Base-by-base conservation (phyloP, 2,113 vertebrate genomes). In the Crocuta crocuta region DNA sequence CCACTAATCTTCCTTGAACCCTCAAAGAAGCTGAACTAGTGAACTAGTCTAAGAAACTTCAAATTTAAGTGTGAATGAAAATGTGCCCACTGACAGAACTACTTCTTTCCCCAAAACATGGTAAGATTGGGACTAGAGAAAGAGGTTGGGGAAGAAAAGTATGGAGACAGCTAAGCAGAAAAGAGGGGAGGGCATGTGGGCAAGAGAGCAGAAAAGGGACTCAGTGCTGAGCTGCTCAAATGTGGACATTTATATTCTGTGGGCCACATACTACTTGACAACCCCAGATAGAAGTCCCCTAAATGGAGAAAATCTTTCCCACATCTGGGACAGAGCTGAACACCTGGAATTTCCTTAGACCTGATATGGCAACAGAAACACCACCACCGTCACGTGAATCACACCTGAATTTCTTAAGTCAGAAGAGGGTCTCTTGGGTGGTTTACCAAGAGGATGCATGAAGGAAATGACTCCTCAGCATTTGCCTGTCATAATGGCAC, bases 21-120 rank as follows among this genome's bases (percentile, higher is more conserved):
- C 33, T 90, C n/a, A 43, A 87, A 86, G 26, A 90, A 66, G 63
- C 23, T 90, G 74, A 93, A 95, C 65, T 68, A 23, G 86, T 19
- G 43, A 92, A 39, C 39, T 39, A 39, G n/a, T 89, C 81, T 53
- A 50, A 65, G 63, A 89, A 83, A 86, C 7, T 55, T 4, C 26
- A 48, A n/a, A 65, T 65, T 50, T 10, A 35, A 80, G 9, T 86
- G n/a, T 33, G 5, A 78, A 87, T 26, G 50, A 53, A 61, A 88
- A 61, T 0, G 7, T 24, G 15, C 5, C 35, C 15, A 33, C 11
- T 45, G n/a, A 2, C 35, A 71, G n/a, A 95, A 55, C 23, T 10
- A 15, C 16, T 66, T 65, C 26, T 71, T 83, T 45, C 35, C 50
- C 33, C 4, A 0, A 78, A 91, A 39, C 1, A 17, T 26, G 23